A percentile compares a stretch with the other conserved stretches of the same genome.
Conservation (phyloP, 1,140 invertebrate species). For the Diprion similis region DNA sequence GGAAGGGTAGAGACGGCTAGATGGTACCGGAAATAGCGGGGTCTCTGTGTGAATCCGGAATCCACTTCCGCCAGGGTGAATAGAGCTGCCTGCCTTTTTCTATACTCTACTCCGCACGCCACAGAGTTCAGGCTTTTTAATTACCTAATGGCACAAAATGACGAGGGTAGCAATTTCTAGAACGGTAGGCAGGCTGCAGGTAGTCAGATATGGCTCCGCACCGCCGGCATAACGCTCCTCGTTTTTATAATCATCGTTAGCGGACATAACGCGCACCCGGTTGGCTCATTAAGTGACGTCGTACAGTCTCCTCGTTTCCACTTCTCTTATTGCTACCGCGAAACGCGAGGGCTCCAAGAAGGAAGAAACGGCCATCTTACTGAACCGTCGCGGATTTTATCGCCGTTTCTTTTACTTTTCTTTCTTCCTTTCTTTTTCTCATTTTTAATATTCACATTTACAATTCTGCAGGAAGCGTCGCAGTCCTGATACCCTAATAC, state of each 20-base stretch:
- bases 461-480: no score
- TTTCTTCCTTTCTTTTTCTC: no score
- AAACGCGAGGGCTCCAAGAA: not conserved
- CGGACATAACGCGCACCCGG: constrained; percentile 6
- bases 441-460: no score
- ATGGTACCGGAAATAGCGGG: no score
- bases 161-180: constrained; percentile 3
- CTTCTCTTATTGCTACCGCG: not conserved
- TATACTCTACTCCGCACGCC: not conserved
- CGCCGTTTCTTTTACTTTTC: not conserved
- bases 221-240: not conserved
- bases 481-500: no score
- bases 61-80: no score
- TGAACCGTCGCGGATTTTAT: not conserved
- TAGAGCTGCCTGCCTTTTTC: no score
- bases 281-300: constrained; percentile 1
- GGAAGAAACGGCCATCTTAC: not conserved
- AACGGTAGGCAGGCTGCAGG: not conserved
- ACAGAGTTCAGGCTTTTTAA: not conserved
- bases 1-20: no score
- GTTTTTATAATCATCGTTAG: constrained; percentile 8
- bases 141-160: constrained; percentile 6
- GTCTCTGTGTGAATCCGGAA: no score
- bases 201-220: not conserved
- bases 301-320: not conserved